Base-by-base conservation (phyloP, 1,140 invertebrate genomes). In the Brevipalpus yothersi region DNA sequence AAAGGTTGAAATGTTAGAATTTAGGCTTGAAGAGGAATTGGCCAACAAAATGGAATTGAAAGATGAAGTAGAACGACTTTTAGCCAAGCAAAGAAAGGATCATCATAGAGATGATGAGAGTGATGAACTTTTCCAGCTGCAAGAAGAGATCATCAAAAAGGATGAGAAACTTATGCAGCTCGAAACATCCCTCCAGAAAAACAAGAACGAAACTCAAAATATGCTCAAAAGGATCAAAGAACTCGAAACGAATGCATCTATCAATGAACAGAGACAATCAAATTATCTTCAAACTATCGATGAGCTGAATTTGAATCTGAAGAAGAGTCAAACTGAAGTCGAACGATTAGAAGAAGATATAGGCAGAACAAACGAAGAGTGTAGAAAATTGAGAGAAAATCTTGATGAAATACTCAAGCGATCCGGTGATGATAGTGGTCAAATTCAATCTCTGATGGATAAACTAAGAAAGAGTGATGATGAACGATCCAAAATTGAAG, bases 1-100 rank as follows among this genome's bases (percentile, higher is more conserved):
- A 66, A 89, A 86, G 71, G 78, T 83, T 12, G 90, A 96, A 75
- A 91, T 95, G 71, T 73, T 93, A 53, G 79, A 88, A 67, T 94
- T 94, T 68, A 78, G 83, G 45, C 81, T 87, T 62, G 89, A 94
- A 74, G 90, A 94, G 71, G 86, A 88, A 66, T 81, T 77, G 40
- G 79, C 87, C 64, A 76, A 74, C 66, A 83, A 82, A 71, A 78
- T 79, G 66, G 83, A 86, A 67, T 75, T 86, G 69, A 81, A 87
- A 78, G 53, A 60, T 60, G 61, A 60, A 63, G 53, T 45, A 45
- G 59, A 59, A n/a, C 42, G 56, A 51, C 39, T 65, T 41, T 59
- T 43, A 57, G 61, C 64, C 21, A 45, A 61, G 41, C 53, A 39
- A 41, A 56, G 41, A 17, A 51, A 21, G 4, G 42, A 57, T 41